Base-by-base conservation (phyloP, 2,888 invertebrate species). In the Ypsolopha sequella region DNA sequence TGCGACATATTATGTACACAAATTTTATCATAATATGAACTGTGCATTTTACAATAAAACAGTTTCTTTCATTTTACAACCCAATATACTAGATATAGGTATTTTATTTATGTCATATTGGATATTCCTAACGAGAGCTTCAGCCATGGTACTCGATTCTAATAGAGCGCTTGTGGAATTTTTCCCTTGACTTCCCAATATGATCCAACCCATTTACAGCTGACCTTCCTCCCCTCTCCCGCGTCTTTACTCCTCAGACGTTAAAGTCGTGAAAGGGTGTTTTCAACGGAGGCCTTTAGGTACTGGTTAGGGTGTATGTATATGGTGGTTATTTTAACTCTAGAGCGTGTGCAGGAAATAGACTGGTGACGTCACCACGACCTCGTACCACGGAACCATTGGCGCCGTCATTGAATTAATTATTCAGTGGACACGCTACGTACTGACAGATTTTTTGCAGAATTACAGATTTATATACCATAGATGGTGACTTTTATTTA, bases 151-250 rank as follows among this genome's bases (percentile, higher is more conserved):
- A 11, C 13, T 43, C 8, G 4, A n/a, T 49, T 39, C n/a, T 49
- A 33, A 41, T 41, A 33, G 41, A 49, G 36, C 34, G 49, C 13
- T 34, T 10, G n/a, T 33, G 39, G 49, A 49, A 49, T 49, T 41
- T 49, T 49, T 49, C 49, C 47, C 39, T 33, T 41, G 49, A 49
- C 39, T 49, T 49, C 34, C 41, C 49, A 34, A 41, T 34, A 36
- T 36, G n/a, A 41, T 49, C 41, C 55, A 55, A 51, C 80, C 73
- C 71, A 48, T 52, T 39, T 63, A 59, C 55, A 24, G 48, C 35
- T 58, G 78, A 68, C 48, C 74, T 59, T 49, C 62, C 57, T 58
- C 63, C 57, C 67, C 65, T 65, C 68, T 60, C 66, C 54, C 55
- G 54, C 34, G 4, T 9, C 8, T 35, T 11, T 9, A 4, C 14